Evolutionary conservation across 1,140 invertebrate species (phyloP).

Genomic region (Luehdorfia chinensis): DNA sequence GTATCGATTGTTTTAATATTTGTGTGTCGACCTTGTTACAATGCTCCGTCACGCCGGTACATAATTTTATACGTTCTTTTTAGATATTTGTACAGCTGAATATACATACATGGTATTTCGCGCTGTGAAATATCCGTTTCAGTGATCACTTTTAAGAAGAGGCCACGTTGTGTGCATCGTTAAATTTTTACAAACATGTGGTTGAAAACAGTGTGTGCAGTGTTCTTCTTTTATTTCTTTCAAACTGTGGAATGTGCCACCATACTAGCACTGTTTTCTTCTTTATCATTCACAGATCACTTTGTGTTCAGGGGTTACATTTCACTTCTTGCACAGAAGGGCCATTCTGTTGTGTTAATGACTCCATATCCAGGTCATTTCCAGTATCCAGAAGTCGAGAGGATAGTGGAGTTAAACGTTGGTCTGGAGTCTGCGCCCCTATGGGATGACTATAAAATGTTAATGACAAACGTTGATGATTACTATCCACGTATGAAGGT

Average conservation of each 20-base stretch:
- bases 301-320: constrained; percentile 56
- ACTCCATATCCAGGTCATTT: constrained; percentile 67
- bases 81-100: constrained; percentile 6
- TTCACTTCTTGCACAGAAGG: constrained; percentile 43
- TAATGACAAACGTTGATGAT: constrained; percentile 52
- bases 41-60: not conserved
- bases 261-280: constrained; percentile 61
- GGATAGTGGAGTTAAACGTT: constrained; percentile 54
- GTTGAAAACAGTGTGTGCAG: constrained; percentile 24
- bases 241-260: constrained; percentile 41
- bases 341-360: constrained; percentile 58
- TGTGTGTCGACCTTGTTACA: not conserved
- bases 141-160: not conserved
- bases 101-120: not conserved
- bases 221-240: constrained; percentile 33
- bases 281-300: constrained; percentile 62
- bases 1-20: too few species aligned
- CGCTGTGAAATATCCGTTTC: not conserved
- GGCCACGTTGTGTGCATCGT: not conserved
- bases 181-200: constrained; percentile 30
- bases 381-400: constrained; percentile 47
- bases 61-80: constrained; percentile 2
- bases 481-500: constrained; percentile 42
- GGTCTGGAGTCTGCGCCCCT: constrained; percentile 43
- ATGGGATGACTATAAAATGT: constrained; percentile 52